phyloP scores from a whole-genome alignment of 2,888 invertebrate genomes.

The Metalampra italica region DNA sequence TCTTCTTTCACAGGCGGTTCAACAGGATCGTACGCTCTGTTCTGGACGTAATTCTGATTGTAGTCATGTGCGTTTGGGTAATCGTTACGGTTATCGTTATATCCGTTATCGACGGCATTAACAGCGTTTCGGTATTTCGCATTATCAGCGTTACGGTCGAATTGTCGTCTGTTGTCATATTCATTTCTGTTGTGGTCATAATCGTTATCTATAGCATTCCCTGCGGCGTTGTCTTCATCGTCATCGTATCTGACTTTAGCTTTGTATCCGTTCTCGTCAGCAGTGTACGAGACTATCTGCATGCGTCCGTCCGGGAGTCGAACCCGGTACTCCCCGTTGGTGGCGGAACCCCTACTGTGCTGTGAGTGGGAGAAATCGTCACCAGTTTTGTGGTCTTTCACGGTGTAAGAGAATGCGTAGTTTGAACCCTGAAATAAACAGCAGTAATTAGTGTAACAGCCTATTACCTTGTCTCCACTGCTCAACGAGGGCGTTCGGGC shows the following conservation, averaged over 20 bases:
- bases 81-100: conserved; percentile 3
- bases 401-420: conserved; percentile 83
- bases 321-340: conserved; percentile 83
- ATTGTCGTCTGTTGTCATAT: conserved; percentile 9
- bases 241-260: conserved; percentile 82
- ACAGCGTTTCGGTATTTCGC: not conserved
- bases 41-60: conserved; percentile 16
- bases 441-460: too few species aligned
- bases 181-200: conserved; percentile 14
- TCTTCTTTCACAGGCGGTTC: conserved; percentile 20
- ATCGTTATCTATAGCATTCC: conserved; percentile 26
- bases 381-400: conserved; percentile 80
- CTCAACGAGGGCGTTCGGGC: too few species aligned
- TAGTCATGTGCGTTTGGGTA: conserved; percentile 10
- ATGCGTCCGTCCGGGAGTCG: conserved; percentile 82
- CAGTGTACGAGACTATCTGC: conserved; percentile 82
- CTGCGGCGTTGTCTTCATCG: conserved; percentile 40
- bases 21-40: conserved; percentile 15
- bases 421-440: conserved; percentile 57
- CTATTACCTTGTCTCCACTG: too few species aligned
- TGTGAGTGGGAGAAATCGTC: conserved; percentile 84
- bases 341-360: conserved; percentile 79
- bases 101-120: not conserved
- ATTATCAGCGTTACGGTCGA: conserved; percentile 15
- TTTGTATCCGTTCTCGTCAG: conserved; percentile 82